A percentile compares a stretch with the other conserved stretches of the same genome.
These are phyloP conservation scores for Crotophaga sulcirostris DNA, from an alignment of 2,113 vertebrate genomes.

Conservation along the genomic window DNA sequence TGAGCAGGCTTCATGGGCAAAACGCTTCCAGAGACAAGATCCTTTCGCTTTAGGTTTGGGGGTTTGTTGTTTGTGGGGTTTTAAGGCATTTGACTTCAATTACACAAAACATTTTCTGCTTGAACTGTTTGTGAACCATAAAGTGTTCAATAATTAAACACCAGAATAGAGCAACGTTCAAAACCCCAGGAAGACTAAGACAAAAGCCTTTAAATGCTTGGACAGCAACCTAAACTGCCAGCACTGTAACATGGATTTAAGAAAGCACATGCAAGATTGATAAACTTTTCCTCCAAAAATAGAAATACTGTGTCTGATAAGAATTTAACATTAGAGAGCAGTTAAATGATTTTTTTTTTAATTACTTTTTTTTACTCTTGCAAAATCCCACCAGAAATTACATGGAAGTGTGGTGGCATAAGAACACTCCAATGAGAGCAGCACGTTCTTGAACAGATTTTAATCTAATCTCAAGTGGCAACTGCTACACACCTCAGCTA, in stretches of 20 bases:
- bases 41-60: too few relatives aligned
- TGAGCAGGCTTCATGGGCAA: not conserved
- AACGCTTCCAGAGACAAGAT: not conserved
- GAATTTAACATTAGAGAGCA: not conserved
- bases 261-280: not conserved
- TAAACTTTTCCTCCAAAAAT: not conserved
- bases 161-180: not conserved
- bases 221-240: not conserved
- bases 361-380: not conserved
- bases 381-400: not conserved
- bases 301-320: not conserved
- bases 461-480: not conserved
- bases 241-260: not conserved
- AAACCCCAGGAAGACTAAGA: not conserved
- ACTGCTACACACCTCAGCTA: not conserved
- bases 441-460: not conserved
- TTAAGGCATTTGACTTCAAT: not conserved
- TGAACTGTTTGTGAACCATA: not conserved
- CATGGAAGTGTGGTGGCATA: not conserved
- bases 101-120: not conserved
- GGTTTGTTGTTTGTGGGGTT: not conserved
- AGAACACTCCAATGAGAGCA: not conserved
- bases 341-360: not conserved
- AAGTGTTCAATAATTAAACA: slow-evolving; percentile 15
- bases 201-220: not conserved